Evolutionary conservation across 1,140 invertebrate genomes (phyloP).

Genomic region (Helicoverpa armigera): DNA sequence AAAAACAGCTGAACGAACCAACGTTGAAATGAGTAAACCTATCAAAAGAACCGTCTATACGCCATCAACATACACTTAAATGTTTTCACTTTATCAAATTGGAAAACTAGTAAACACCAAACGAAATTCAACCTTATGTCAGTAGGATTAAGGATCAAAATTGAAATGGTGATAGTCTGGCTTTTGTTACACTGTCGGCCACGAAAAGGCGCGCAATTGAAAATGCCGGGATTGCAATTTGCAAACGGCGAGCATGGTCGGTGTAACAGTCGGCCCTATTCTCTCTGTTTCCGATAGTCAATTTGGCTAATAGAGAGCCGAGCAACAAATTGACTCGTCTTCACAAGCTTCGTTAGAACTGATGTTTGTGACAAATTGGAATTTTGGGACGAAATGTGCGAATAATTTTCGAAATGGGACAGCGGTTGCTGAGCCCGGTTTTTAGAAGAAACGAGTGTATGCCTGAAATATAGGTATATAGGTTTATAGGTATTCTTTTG

Average conservation of each 20-base stretch:
- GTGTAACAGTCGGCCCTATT: constrained; percentile 4
- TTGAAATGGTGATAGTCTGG: not conserved
- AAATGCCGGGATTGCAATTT: constrained; percentile 42
- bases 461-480: too few species aligned
- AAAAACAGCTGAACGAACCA: constrained; percentile 19
- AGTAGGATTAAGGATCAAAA: not conserved
- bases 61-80: constrained; percentile 34
- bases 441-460: not conserved
- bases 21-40: constrained; percentile 30
- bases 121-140: constrained; percentile 6
- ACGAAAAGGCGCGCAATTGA: constrained; percentile 26
- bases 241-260: constrained; percentile 1
- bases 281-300: constrained; percentile 30
- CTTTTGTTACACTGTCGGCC: constrained; percentile 21
- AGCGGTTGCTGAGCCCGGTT: too few species aligned
- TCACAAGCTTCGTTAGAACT: not conserved
- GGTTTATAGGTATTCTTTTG: too few species aligned
- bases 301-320: constrained; percentile 37
- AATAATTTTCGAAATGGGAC: not conserved
- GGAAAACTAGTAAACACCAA: not conserved
- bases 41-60: constrained; percentile 35
- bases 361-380: not conserved
- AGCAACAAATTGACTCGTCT: constrained; percentile 30
- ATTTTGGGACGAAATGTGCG: not conserved
- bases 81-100: constrained; percentile 45